Percentiles rank a stretch among this genome's conserved stretches.
phyloP scores from a whole-genome alignment of 2,888 invertebrate species.

The Cinara cedri region DNA sequence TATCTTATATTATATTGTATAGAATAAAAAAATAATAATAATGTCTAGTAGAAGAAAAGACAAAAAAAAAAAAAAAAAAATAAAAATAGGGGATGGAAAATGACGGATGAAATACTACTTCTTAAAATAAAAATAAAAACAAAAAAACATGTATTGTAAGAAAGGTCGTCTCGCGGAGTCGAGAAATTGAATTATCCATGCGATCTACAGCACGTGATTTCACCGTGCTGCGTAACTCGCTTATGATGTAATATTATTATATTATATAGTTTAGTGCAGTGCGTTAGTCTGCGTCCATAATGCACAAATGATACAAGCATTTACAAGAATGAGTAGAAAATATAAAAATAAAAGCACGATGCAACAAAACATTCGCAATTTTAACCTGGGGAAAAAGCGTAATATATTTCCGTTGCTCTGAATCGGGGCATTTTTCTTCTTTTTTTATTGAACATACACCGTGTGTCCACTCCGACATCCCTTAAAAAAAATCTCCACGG shows the following conservation, averaged over 20 bases:
- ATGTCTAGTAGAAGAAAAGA: background rate
- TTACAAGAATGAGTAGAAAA: no score
- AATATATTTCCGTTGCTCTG: no score
- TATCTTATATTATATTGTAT: background rate
- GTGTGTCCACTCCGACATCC: no score
- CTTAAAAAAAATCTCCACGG: no score
- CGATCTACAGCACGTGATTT: constrained; percentile 18
- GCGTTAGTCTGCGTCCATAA: background rate
- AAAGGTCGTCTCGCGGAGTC: constrained; percentile 15
- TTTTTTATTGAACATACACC: no score
- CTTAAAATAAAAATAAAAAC: background rate
- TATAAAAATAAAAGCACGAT: no score
- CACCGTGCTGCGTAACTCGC: constrained; percentile 4
- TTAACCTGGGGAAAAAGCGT: background rate
- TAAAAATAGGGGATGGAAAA: background rate
- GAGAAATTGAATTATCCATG: constrained; percentile 31
- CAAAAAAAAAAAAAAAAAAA: background rate
- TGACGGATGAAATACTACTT: constrained; percentile 14
- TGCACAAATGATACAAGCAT: background rate
- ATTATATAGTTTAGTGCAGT: background rate
- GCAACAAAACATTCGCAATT: background rate
- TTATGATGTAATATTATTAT: constrained; percentile 29
- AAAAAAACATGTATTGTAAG: background rate
- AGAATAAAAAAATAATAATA: background rate
- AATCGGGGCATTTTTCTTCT: no score